A percentile compares a stretch with the other conserved stretches of the same genome.
Conservation (phyloP, 2,113 vertebrate genomes). For the Clupea harengus region DNA sequence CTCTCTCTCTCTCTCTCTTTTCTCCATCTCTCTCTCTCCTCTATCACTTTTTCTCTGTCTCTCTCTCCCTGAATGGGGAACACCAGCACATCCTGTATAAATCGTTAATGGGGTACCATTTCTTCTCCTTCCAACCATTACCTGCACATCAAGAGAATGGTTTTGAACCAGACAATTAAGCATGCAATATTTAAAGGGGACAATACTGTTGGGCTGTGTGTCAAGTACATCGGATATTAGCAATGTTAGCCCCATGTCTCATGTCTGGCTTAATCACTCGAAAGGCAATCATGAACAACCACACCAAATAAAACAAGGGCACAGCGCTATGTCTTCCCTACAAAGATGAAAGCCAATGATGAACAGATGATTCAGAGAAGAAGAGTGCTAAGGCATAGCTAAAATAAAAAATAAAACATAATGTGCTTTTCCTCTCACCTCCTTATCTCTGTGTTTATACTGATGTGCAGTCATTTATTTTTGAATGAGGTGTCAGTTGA, state of each 20-base stretch:
- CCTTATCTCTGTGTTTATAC: not conserved
- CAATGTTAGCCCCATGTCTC: not conserved
- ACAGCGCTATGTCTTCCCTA: not conserved
- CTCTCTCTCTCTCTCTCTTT: not conserved
- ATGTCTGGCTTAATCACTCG: not conserved
- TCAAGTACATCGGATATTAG: not conserved
- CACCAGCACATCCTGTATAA: conserved; percentile 35
- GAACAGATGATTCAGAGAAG: not conserved
- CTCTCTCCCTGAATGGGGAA: conserved; percentile 38
- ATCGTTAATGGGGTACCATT: conserved; percentile 36
- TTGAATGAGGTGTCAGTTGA: conserved; percentile 51
- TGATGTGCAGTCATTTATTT: conserved; percentile 23
- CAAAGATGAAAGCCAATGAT: not conserved
- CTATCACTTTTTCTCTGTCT: not conserved
- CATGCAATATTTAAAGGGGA: conserved; percentile 6
- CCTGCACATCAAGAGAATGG: conserved; percentile 9
- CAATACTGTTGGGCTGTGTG: not conserved
- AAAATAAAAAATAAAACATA: not conserved
- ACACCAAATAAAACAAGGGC: not conserved
- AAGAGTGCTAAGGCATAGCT: not conserved
- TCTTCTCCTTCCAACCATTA: conserved; percentile 20
- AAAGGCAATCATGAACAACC: not conserved
- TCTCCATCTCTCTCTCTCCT: not conserved
- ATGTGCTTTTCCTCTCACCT: not conserved
- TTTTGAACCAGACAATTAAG: conserved; percentile 20